Conservation (phyloP, 2,113 vertebrate genomes). For the Solea senegalensis region DNA sequence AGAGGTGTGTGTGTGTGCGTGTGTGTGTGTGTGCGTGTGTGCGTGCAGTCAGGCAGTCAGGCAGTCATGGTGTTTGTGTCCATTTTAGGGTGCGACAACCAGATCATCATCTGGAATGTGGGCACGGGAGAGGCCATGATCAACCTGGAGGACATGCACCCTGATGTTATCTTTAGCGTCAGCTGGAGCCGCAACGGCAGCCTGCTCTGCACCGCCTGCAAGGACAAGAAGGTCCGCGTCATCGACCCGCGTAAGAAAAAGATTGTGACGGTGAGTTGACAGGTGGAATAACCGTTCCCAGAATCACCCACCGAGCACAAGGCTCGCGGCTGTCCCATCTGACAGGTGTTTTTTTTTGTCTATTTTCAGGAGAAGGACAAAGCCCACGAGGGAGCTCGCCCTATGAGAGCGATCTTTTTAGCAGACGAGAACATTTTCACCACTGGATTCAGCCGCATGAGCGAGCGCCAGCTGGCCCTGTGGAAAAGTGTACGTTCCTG, state of each 20-base stretch:
- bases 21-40: too few relatives aligned
- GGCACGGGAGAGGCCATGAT: constrained; percentile 94
- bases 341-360: constrained; percentile 42
- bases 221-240: constrained; percentile 96
- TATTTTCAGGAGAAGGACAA: constrained; percentile 93
- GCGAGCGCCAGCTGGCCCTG: constrained; percentile 94
- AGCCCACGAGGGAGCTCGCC: constrained; percentile 93
- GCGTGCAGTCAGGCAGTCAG: constrained; percentile 21
- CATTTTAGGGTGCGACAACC: constrained; percentile 90
- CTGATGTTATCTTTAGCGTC: constrained; percentile 94
- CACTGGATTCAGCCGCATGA: constrained; percentile 98
- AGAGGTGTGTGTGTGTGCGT: constrained; percentile 1
- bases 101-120: constrained; percentile 96
- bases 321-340: constrained; percentile 12
- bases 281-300: constrained; percentile 3
- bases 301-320: not conserved
- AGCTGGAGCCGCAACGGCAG: constrained; percentile 96
- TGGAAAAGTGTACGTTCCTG: constrained; percentile 89
- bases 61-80: constrained; percentile 29
- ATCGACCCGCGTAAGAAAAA: constrained; percentile 94
- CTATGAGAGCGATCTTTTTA: constrained; percentile 97
- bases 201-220: constrained; percentile 95
- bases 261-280: constrained; percentile 85
- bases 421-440: constrained; percentile 95
- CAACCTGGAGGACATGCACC: constrained; percentile 94